A percentile compares a stretch with the other conserved stretches of the same genome.
Evolutionary conservation across 2,113 vertebrate genomes (phyloP).

Genomic region (Oncorhynchus mykiss): DNA sequence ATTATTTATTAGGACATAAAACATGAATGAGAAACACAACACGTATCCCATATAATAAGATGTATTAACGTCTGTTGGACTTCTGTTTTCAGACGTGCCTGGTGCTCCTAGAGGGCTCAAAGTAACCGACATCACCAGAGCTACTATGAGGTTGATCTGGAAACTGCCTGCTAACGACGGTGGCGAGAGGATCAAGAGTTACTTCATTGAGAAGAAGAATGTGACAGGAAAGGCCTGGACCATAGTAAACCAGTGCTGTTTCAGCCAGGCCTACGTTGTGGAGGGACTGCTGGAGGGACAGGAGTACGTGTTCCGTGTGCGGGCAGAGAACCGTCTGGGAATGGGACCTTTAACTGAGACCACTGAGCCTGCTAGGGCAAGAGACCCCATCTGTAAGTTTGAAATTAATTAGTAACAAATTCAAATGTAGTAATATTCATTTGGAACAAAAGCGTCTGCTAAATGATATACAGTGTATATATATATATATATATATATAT

Average conservation of each 20-base stretch:
- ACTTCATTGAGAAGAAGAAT: constrained; percentile 93
- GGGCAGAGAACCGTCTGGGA: constrained; percentile 94
- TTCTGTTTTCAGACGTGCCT: constrained; percentile 82
- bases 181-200: constrained; percentile 96
- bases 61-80: background rate
- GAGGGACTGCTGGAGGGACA: constrained; percentile 90
- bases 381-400: constrained; percentile 93
- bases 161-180: constrained; percentile 96
- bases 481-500: no score
- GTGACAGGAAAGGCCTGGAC: constrained; percentile 93
- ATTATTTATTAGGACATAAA: no score
- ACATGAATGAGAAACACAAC: background rate
- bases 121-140: constrained; percentile 90
- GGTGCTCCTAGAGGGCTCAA: constrained; percentile 91
- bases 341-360: constrained; percentile 87
- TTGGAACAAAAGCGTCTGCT: no score
- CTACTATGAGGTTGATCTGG: constrained; percentile 92
- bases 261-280: constrained; percentile 89
- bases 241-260: constrained; percentile 87
- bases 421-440: no score
- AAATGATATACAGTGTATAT: no score
- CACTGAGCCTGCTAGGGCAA: constrained; percentile 84
- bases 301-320: constrained; percentile 93
- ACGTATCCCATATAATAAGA: background rate
- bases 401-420: no score